These are phyloP conservation scores for Ctenomys sociabilis DNA, from an alignment of 2,113 vertebrate genomes.

Conservation along the genomic window DNA sequence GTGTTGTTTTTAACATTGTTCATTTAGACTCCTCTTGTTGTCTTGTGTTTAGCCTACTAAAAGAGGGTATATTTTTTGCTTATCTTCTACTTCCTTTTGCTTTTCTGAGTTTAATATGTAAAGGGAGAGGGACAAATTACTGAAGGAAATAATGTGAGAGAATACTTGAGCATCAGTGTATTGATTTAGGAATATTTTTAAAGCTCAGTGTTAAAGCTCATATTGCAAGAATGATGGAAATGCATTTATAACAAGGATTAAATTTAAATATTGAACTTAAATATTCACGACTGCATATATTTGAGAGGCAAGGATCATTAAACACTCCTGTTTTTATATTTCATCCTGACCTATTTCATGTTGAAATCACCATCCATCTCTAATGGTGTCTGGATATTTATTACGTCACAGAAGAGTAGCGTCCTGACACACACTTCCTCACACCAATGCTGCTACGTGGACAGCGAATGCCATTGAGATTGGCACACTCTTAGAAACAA, in stretches of 20 bases:
- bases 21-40: neutral
- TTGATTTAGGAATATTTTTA: neutral
- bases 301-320: neutral
- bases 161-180: neutral
- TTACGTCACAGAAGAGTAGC: neutral
- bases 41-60: neutral
- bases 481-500: neutral
- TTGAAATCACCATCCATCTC: neutral
- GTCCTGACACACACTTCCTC: neutral
- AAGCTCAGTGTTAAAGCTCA: neutral
- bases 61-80: neutral
- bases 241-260: slow-evolving; percentile 14
- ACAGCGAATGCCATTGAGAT: neutral
- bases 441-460: neutral
- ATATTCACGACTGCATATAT: neutral
- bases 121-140: neutral
- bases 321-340: neutral
- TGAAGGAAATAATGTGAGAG: neutral
- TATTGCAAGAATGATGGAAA: neutral
- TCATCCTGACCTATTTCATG: neutral
- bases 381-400: neutral
- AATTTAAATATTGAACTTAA: neutral
- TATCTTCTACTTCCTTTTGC: neutral
- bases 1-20: neutral
- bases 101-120: slow-evolving; percentile 7